Conservation (phyloP, 1,140 invertebrate species). For the Aporrectodea caliginosa region DNA sequence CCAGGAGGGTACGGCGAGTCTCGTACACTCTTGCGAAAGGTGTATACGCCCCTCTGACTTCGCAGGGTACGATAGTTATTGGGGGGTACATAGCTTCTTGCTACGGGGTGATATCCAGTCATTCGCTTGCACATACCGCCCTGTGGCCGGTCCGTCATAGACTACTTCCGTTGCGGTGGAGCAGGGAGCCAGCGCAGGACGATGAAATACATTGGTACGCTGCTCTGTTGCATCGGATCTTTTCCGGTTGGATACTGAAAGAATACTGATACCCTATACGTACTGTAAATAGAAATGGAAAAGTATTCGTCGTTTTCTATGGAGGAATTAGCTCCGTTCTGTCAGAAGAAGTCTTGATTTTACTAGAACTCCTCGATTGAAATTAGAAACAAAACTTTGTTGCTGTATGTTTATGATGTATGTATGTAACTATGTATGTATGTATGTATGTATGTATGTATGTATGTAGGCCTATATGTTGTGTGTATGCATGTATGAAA, state of each 20-base stretch:
- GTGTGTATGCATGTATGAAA: no score
- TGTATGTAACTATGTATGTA: no score
- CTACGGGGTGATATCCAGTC: slow-evolving; percentile 84
- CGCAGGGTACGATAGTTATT: slow-evolving; percentile 79
- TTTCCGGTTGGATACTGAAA: neutral
- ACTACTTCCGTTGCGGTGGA: neutral
- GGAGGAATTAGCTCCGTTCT: no score
- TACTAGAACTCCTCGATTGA: no score
- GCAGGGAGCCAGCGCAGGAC: neutral
- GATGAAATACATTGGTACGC: slow-evolving; percentile 13
- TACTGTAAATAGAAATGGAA: no score
- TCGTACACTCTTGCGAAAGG: slow-evolving; percentile 64
- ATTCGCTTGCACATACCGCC: slow-evolving; percentile 75
- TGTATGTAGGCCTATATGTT: no score
- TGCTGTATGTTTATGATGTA: no score
- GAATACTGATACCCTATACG: neutral
- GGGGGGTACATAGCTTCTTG: slow-evolving; percentile 88
- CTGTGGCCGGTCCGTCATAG: slow-evolving; percentile 69
- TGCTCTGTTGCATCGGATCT: neutral
- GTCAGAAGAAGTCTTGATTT: no score
- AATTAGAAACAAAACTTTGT: no score
- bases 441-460: no score
- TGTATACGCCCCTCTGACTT: slow-evolving; percentile 84
- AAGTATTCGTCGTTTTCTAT: no score
- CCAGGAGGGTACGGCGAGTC: slow-evolving; percentile 64